Conservation (phyloP, 2,888 invertebrate genomes). For the Drosophila borealis region DNA sequence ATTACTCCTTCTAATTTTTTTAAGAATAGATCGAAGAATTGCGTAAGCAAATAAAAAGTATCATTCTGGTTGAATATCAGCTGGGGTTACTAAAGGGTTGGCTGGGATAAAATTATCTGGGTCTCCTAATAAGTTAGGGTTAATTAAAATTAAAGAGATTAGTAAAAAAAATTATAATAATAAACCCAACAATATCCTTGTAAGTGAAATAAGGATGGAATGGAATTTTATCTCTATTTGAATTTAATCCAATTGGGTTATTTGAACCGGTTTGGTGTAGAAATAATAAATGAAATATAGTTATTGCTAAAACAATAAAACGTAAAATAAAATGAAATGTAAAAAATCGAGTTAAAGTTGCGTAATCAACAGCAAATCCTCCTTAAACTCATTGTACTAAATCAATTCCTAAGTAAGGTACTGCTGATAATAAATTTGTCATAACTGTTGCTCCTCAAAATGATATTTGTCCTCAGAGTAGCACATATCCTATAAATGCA, state of each 20-base stretch:
- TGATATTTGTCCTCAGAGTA: conserved; percentile 89
- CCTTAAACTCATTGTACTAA: conserved; percentile 87
- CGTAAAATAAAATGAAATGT: conserved; percentile 90
- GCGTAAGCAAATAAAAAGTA: conserved; percentile 91
- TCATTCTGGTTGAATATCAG: conserved; percentile 94
- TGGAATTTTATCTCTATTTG: neutral
- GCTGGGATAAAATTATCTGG: conserved; percentile 85
- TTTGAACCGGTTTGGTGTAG: conserved; percentile 89
- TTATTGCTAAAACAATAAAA: conserved; percentile 88
- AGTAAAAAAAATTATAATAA: neutral
- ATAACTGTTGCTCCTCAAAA: conserved; percentile 85
- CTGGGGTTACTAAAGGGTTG: conserved; percentile 87
- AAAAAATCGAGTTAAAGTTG: conserved; percentile 91
- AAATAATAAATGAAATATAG: conserved; percentile 88
- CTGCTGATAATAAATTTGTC: conserved; percentile 88
- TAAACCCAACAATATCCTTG: conserved; percentile 85
- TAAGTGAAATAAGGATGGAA: conserved; percentile 85
- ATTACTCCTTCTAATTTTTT: conserved; percentile 91
- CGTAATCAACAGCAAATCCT: conserved; percentile 86
- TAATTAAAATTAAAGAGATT: conserved; percentile 85
- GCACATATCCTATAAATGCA: conserved; percentile 91
- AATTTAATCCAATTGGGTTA: conserved; percentile 88
- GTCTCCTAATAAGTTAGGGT: conserved; percentile 86
- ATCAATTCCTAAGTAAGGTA: conserved; percentile 87
- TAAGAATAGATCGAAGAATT: conserved; percentile 91